Evolutionary conservation across 2,113 vertebrate genomes (phyloP).

Genomic region (Poeciliopsis occidentalis): DNA sequence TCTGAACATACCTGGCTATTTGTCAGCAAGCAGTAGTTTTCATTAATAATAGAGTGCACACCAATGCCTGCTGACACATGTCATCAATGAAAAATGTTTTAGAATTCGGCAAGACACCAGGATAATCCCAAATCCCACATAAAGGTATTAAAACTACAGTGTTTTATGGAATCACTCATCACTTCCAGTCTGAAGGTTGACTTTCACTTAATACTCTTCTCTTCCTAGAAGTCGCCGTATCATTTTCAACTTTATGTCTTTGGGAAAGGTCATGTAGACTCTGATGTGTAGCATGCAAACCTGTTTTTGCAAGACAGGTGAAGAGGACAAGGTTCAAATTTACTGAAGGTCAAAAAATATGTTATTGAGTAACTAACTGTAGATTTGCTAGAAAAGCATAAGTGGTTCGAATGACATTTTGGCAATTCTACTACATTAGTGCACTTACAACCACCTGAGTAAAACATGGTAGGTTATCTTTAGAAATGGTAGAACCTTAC

Average conservation of each 20-base stretch:
- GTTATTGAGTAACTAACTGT: too few relatives aligned
- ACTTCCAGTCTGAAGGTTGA: slow-evolving; percentile 38
- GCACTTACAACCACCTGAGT: too few relatives aligned
- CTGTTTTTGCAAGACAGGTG: slow-evolving; percentile 35
- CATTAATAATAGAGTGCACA: neutral
- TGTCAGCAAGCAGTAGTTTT: too few relatives aligned
- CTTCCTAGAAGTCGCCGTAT: slow-evolving; percentile 45
- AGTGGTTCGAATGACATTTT: too few relatives aligned
- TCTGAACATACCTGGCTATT: too few relatives aligned
- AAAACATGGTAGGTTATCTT: too few relatives aligned
- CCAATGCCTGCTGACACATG: neutral
- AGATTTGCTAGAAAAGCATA: too few relatives aligned
- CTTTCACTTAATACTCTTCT: slow-evolving; percentile 27
- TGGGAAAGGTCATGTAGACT: slow-evolving; percentile 30
- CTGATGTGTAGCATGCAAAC: neutral
- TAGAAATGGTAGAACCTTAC: too few relatives aligned
- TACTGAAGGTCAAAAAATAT: too few relatives aligned
- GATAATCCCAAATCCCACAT: slow-evolving; percentile 15
- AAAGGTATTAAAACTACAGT: neutral
- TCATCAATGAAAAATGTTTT: slow-evolving; percentile 2
- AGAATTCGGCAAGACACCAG: slow-evolving; percentile 15
- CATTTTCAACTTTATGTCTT: slow-evolving; percentile 43
- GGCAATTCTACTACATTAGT: too few relatives aligned
- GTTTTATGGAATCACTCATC: slow-evolving; percentile 55
- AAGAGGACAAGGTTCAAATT: slow-evolving; percentile 9